phyloP scores from a whole-genome alignment of 2,797 vertebrate genomes.

The Spheniscus humboldti region DNA sequence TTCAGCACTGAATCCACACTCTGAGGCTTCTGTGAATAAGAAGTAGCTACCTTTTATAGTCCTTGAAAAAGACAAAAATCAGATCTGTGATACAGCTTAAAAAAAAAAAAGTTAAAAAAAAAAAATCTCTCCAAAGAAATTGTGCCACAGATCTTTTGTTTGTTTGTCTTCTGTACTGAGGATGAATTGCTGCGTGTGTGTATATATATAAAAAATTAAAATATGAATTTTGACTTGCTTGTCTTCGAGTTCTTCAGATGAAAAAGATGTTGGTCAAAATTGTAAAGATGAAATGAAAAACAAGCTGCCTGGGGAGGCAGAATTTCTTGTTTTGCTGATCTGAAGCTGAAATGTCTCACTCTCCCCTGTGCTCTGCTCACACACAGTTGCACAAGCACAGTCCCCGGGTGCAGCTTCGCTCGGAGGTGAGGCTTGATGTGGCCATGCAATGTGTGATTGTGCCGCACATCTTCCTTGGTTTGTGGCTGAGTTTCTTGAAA shows the following conservation, averaged over 20 bases:
- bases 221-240: constrained; percentile 48
- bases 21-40: constrained; percentile 72
- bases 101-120: not conserved
- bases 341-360: not conserved
- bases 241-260: constrained; percentile 57
- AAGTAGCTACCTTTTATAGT: constrained; percentile 77
- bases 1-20: constrained; percentile 44
- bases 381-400: not conserved
- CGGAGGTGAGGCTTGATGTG: not conserved
- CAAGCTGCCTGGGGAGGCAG: not conserved
- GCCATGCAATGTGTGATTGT: no score
- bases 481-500: not conserved
- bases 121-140: constrained; percentile 70
- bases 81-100: constrained; percentile 62
- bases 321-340: not conserved
- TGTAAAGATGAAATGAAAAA: constrained; percentile 21
- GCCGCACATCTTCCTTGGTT: accelerated
- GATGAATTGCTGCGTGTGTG: constrained; percentile 39
- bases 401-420: not conserved
- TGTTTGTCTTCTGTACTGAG: constrained; percentile 53
- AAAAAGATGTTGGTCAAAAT: not conserved
- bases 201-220: not conserved
- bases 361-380: not conserved
- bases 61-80: constrained; percentile 74
- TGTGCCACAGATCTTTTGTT: constrained; percentile 66